phyloP scores from a whole-genome alignment of 2,888 invertebrate genomes.

The Drosophila nr. fundita region DNA sequence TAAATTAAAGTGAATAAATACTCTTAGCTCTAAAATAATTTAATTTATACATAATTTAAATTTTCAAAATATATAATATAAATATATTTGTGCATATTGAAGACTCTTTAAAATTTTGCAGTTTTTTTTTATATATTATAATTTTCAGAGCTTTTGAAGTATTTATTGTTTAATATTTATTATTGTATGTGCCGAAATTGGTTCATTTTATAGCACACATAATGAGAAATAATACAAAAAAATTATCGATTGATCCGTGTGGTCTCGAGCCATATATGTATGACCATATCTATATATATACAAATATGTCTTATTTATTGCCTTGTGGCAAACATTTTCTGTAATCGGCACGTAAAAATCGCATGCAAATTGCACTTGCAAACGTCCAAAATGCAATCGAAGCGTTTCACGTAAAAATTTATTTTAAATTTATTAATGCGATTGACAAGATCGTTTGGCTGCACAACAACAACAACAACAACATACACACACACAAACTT shows the following conservation, averaged over 20 bases:
- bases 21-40: not conserved
- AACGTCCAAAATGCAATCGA: constrained; percentile 31
- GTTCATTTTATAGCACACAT: not conserved
- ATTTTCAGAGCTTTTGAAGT: not conserved
- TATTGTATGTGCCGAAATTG: not conserved
- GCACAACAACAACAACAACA: constrained; percentile 19
- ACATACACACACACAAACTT: constrained; percentile 7
- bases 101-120: not conserved
- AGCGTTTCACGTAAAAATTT: constrained; percentile 25
- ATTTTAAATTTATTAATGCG: constrained; percentile 42
- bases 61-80: not conserved
- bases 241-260: not conserved
- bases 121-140: not conserved
- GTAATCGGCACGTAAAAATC: constrained; percentile 58
- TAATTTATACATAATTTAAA: not conserved
- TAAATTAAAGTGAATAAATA: no score
- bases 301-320: not conserved
- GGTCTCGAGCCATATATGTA: not conserved
- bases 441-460: constrained; percentile 62
- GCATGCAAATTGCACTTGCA: constrained; percentile 44
- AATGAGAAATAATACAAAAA: not conserved
- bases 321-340: constrained; percentile 5
- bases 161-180: not conserved
- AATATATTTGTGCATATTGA: not conserved
- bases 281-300: not conserved